phyloP scores from a whole-genome alignment of 2,113 vertebrate genomes.

The Lethenteron reissneri region DNA sequence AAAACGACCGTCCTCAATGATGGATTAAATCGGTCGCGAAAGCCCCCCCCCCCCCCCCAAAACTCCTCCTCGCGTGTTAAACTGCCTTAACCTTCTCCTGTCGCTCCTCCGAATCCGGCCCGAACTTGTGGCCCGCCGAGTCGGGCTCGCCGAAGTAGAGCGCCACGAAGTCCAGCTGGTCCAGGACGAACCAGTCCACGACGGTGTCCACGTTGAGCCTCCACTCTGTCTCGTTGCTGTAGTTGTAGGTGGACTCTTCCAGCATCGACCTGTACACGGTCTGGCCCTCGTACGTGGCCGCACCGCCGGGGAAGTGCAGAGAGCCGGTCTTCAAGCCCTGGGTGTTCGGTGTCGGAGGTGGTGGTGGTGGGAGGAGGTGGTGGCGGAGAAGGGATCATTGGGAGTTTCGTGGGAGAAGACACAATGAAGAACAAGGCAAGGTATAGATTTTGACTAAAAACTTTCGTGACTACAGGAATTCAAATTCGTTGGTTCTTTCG shows the following conservation, averaged over 20 bases:
- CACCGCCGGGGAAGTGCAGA: constrained; percentile 34
- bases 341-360: too few relatives aligned
- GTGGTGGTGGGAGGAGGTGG: too few relatives aligned
- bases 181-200: constrained; percentile 22
- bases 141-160: constrained; percentile 51
- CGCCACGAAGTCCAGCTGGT: constrained; percentile 35
- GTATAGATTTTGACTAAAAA: too few relatives aligned
- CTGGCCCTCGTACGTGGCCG: constrained; percentile 31
- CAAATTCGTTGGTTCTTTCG: too few relatives aligned
- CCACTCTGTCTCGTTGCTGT: constrained; percentile 41
- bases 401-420: too few relatives aligned
- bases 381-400: too few relatives aligned
- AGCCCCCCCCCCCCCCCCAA: too few relatives aligned
- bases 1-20: too few relatives aligned
- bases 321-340: constrained; percentile 40
- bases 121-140: constrained; percentile 22
- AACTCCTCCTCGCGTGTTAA: constrained; percentile 9
- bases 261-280: constrained; percentile 31
- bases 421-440: too few relatives aligned
- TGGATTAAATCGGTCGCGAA: too few relatives aligned
- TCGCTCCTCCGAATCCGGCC: constrained; percentile 27
- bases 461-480: too few relatives aligned
- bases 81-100: constrained; percentile 32
- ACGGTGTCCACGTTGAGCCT: constrained; percentile 29
- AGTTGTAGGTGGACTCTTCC: constrained; percentile 20